A percentile compares a stretch with the other conserved stretches of the same genome.
Conservation (phyloP, 64 coral and sea anemone species). For the Dendronephthya gigantea region DNA sequence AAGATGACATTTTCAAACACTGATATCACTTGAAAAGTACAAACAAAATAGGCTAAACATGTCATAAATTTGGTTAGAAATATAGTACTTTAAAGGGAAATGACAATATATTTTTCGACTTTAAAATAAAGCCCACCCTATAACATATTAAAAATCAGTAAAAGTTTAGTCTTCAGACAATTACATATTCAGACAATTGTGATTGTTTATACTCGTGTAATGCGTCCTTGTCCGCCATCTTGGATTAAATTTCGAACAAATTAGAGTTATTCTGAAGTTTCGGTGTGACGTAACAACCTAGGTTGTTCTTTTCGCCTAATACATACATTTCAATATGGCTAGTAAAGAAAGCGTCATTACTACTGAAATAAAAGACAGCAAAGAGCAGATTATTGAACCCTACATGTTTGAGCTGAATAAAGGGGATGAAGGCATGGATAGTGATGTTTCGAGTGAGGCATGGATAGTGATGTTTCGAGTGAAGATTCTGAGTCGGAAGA, state of each 20-base stretch:
- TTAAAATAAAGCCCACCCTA: no score
- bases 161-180: background rate
- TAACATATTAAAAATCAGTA: background rate
- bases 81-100: slow-evolving; percentile 18
- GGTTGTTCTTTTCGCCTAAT: no score
- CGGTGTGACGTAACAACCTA: no score
- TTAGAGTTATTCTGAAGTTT: no score
- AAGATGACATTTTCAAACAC: no score
- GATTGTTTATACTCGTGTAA: background rate
- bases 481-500: background rate
- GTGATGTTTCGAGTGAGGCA: no score
- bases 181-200: background rate
- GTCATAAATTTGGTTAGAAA: no score
- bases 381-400: background rate
- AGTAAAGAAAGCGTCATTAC: background rate
- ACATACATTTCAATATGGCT: no score
- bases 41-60: no score
- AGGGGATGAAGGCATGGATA: no score
- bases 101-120: background rate
- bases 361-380: background rate
- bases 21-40: no score
- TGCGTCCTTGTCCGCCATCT: background rate
- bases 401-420: background rate
- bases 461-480: background rate
- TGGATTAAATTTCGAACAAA: no score